Conservation (phyloP, 2,113 vertebrate genomes). For the Macrotis lagotis region DNA sequence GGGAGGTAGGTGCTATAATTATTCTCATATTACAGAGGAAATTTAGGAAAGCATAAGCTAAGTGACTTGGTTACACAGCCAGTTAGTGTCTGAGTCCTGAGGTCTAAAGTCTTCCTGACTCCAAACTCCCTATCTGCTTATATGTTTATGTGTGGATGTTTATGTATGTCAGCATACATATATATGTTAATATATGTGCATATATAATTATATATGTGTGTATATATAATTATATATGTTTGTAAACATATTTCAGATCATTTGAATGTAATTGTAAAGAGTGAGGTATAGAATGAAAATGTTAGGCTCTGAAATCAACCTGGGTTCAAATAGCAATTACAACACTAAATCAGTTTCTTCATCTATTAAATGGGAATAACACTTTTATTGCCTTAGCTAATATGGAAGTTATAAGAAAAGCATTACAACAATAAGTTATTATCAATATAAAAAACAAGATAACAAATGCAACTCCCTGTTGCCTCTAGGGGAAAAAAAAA, state of each 20-base stretch:
- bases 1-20: neutral
- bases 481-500: neutral
- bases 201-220: too few species aligned
- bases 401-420: neutral
- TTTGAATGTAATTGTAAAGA: neutral
- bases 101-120: neutral
- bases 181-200: too few species aligned
- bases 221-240: too few species aligned
- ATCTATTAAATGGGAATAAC: neutral
- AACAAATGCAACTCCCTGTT: neutral
- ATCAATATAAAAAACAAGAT: neutral
- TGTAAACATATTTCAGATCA: too few species aligned
- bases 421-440: neutral
- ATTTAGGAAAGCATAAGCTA: neutral
- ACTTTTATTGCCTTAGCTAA: neutral
- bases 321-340: neutral
- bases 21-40: neutral
- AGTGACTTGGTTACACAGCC: neutral
- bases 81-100: neutral
- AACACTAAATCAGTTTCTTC: neutral
- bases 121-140: too few species aligned
- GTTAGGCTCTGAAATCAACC: neutral
- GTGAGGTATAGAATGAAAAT: neutral
- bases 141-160: too few species aligned
- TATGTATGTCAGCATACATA: too few species aligned